Conservation (phyloP, 2,113 vertebrate genomes). For the Mirza zaza region DNA sequence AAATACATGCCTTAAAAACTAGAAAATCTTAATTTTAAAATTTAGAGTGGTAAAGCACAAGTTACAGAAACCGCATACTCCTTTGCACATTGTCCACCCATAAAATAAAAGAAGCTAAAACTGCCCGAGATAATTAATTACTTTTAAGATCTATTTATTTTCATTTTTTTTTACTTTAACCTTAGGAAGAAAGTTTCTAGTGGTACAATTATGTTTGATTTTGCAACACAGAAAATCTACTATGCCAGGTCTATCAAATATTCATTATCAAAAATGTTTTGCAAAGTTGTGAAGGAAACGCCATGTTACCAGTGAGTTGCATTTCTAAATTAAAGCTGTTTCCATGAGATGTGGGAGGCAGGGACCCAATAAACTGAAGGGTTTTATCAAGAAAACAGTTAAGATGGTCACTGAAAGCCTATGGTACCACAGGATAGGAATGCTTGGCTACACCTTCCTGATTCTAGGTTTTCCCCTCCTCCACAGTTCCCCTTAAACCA, state of each 20-base stretch:
- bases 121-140: conserved; percentile 23
- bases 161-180: not conserved
- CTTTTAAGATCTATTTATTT: conserved; percentile 16
- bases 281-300: conserved; percentile 32
- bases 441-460: not conserved
- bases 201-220: conserved; percentile 27
- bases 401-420: not conserved
- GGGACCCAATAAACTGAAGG: not conserved
- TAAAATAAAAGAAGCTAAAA: conserved; percentile 33
- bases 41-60: conserved; percentile 11
- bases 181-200: conserved; percentile 1
- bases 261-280: conserved; percentile 35
- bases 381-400: conserved; percentile 39
- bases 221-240: conserved; percentile 40
- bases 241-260: conserved; percentile 12
- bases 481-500: conserved; percentile 28
- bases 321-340: conserved; percentile 28
- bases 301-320: not conserved
- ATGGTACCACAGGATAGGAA: not conserved
- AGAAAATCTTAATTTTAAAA: conserved; percentile 45
- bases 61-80: not conserved
- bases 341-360: not conserved
- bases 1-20: conserved; percentile 39
- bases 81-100: not conserved
- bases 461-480: conserved; percentile 51